phyloP scores from a whole-genome alignment of 2,888 invertebrate species.

The Ceraclea dissimilis region DNA sequence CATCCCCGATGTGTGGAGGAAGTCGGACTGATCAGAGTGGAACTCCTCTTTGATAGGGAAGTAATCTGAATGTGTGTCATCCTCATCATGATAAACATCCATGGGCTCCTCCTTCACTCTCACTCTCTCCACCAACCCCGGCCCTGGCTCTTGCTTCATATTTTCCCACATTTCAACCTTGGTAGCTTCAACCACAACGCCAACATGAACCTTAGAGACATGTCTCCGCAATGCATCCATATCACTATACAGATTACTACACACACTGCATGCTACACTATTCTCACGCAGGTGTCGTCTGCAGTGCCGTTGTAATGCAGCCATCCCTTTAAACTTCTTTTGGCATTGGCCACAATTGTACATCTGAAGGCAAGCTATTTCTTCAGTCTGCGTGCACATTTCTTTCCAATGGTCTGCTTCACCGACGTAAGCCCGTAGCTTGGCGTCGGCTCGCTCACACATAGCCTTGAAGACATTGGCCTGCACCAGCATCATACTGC shows the following conservation, averaged over 20 bases:
- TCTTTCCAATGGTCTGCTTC: neutral
- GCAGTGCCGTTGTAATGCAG: constrained; percentile 1
- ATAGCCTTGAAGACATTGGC: constrained; percentile 6
- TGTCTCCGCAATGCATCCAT: neutral
- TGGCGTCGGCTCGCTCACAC: constrained; percentile 6
- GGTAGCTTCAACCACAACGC: neutral
- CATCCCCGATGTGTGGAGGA: neutral
- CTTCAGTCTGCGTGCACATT: constrained; percentile 1
- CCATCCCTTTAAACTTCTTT: constrained; percentile 5
- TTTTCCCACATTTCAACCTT: neutral
- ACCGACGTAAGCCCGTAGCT: neutral
- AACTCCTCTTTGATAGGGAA: constrained; percentile 3
- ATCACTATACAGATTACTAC: neutral
- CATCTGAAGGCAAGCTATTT: neutral
- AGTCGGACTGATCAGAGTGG: constrained; percentile 3
- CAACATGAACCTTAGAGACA: neutral
- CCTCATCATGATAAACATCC: constrained; percentile 2
- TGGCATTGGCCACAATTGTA: constrained; percentile 10
- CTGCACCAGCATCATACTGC: neutral
- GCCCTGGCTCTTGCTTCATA: constrained; percentile 3
- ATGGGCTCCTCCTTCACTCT: neutral
- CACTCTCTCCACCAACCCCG: neutral
- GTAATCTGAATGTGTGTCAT: neutral
- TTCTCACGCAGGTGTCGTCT: constrained; percentile 1
- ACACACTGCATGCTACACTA: constrained; percentile 8